These are phyloP conservation scores for Psix sp. DNA, from an alignment of 1,140 invertebrate genomes.

Conservation along the genomic window DNA sequence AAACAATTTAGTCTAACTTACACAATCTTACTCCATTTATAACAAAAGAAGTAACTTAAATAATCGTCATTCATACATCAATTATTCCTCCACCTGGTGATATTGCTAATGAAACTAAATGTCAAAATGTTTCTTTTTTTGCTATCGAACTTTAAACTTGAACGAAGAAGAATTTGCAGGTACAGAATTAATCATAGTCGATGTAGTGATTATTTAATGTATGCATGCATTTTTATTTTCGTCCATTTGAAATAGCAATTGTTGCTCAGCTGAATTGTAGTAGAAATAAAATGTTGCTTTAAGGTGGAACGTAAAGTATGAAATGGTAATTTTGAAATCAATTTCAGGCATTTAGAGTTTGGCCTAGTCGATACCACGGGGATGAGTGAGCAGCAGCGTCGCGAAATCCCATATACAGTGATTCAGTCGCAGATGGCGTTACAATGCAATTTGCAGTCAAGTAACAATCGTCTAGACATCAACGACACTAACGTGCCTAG, in stretches of 20 bases:
- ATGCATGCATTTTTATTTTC: too few relatives aligned
- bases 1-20: background rate
- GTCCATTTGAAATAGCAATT: too few relatives aligned
- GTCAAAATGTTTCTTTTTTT: constrained; percentile 10
- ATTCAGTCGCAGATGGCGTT: constrained; percentile 80
- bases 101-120: too few relatives aligned
- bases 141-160: constrained; percentile 25
- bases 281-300: too few relatives aligned
- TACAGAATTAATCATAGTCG: too few relatives aligned
- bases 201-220: too few relatives aligned
- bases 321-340: too few relatives aligned
- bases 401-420: constrained; percentile 94
- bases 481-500: constrained; percentile 70
- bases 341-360: constrained; percentile 88
- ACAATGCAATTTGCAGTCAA: constrained; percentile 67
- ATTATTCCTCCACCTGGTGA: too few relatives aligned
- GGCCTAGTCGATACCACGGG: constrained; percentile 91
- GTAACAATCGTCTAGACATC: constrained; percentile 71
- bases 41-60: background rate
- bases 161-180: constrained; percentile 59
- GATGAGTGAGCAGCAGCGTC: constrained; percentile 91
- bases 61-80: too few relatives aligned
- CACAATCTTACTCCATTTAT: background rate
- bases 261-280: too few relatives aligned
- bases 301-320: too few relatives aligned